Conservation (phyloP, 2,797 vertebrate genomes). For the Podarcis siculus region DNA sequence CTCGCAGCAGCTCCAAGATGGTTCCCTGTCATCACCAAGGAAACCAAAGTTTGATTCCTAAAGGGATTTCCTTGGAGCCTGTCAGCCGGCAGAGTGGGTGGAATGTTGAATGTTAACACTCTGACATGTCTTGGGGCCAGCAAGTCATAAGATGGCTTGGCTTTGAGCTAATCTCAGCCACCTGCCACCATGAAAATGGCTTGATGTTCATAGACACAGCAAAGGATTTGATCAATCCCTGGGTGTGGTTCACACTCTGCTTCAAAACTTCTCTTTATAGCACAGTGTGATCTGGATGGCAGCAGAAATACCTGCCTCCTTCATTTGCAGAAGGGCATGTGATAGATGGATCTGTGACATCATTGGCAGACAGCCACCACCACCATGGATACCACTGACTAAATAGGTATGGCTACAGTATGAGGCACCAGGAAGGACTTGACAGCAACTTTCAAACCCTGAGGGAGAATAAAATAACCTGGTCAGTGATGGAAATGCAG, state of each 20-base stretch:
- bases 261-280: neutral
- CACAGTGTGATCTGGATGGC: constrained; percentile 29
- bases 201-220: constrained; percentile 35
- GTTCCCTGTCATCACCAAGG: neutral
- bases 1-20: neutral
- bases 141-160: constrained; percentile 34
- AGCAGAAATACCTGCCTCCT: constrained; percentile 55
- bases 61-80: constrained; percentile 23
- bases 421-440: neutral
- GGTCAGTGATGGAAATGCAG: neutral
- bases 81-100: constrained; percentile 25
- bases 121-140: neutral
- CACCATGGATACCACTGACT: neutral
- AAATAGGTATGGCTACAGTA: neutral
- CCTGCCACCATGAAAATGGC: constrained; percentile 50
- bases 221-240: constrained; percentile 11
- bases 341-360: neutral
- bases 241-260: neutral
- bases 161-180: constrained; percentile 56
- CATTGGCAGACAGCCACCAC: neutral
- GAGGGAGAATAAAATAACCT: neutral
- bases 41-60: constrained; percentile 1
- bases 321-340: constrained; percentile 32
- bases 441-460: neutral
- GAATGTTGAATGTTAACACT: constrained; percentile 24